phyloP scores from a whole-genome alignment of 1,140 invertebrate genomes.

The Cydia strobilella region DNA sequence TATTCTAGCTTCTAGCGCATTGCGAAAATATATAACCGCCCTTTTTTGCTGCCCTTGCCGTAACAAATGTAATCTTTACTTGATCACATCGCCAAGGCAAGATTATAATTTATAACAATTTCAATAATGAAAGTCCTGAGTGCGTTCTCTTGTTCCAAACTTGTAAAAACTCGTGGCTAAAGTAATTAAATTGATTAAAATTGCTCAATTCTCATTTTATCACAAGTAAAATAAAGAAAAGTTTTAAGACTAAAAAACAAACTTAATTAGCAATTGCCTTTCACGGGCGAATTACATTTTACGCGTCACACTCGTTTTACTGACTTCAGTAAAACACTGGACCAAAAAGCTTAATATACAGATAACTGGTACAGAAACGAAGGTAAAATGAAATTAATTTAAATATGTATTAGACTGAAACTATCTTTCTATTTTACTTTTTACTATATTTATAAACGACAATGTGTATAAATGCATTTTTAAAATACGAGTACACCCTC shows the following conservation, averaged over 20 bases:
- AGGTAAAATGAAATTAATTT: too few species aligned
- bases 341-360: neutral
- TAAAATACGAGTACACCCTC: too few species aligned
- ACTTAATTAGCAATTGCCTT: slow-evolving; percentile 14
- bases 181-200: slow-evolving; percentile 25
- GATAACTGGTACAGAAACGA: neutral
- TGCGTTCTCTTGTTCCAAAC: slow-evolving; percentile 20
- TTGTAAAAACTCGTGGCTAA: slow-evolving; percentile 9
- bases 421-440: too few species aligned
- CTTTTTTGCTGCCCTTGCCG: neutral
- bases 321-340: neutral
- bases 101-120: slow-evolving; percentile 4
- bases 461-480: too few species aligned
- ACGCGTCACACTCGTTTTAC: neutral
- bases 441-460: too few species aligned
- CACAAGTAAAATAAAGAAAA: slow-evolving; percentile 9
- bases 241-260: slow-evolving; percentile 14
- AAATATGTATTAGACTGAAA: too few species aligned
- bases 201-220: slow-evolving; percentile 26
- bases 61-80: too few species aligned
- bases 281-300: slow-evolving; percentile 5
- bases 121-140: slow-evolving; percentile 15
- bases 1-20: too few species aligned
- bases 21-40: neutral
- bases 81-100: neutral